phyloP scores from a whole-genome alignment of 2,888 invertebrate species.

The Himalopsyche japonica region DNA sequence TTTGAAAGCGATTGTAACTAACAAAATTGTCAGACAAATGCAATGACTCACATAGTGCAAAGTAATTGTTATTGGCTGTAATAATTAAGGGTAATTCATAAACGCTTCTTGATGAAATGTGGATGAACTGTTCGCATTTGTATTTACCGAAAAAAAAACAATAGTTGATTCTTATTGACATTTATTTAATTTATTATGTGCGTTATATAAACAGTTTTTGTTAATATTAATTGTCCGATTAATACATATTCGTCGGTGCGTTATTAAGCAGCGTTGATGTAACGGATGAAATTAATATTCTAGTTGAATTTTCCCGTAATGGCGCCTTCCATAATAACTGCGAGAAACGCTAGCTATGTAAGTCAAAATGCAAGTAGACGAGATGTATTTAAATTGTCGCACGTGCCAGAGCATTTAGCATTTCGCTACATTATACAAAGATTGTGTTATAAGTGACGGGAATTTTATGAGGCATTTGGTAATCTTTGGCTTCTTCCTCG shows the following conservation, averaged over 20 bases:
- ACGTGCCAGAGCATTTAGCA: neutral
- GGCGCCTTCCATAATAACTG: neutral
- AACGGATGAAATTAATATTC: neutral
- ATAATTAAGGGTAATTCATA: too few relatives aligned
- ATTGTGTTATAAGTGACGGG: neutral
- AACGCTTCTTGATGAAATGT: too few relatives aligned
- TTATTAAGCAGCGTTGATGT: neutral
- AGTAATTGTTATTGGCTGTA: too few relatives aligned
- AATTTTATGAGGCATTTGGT: neutral
- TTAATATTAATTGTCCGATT: neutral
- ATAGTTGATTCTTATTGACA: too few relatives aligned
- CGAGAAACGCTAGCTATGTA: neutral
- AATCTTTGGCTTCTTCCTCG: neutral
- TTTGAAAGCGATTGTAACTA: too few relatives aligned
- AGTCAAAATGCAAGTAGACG: neutral
- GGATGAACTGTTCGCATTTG: too few relatives aligned
- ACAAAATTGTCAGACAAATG: too few relatives aligned
- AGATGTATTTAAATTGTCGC: neutral
- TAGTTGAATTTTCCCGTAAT: neutral
- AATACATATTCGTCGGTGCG: neutral
- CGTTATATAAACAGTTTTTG: too few relatives aligned
- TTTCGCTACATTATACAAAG: neutral
- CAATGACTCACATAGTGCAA: too few relatives aligned
- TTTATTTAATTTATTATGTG: too few relatives aligned
- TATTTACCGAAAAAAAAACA: too few relatives aligned